Percentiles rank a stretch among this genome's conserved stretches.
These are phyloP conservation scores for Lasiommata megera DNA, from an alignment of 2,888 invertebrate species.

Conservation along the genomic window DNA sequence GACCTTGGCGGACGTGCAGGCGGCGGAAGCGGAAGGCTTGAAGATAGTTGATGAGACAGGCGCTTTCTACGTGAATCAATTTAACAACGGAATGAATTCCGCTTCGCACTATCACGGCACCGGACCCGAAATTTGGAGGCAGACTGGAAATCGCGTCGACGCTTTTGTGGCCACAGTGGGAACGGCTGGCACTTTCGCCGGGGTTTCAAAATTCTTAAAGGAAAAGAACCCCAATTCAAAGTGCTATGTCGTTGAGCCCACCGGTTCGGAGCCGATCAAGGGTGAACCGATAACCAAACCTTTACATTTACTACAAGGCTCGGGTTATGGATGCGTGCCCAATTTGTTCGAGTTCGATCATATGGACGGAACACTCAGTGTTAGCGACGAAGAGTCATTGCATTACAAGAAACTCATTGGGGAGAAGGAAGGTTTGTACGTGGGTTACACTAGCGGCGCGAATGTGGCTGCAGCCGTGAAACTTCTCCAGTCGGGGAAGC, in stretches of 20 bases:
- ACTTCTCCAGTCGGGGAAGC: conserved; percentile 57
- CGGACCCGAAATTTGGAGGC: conserved; percentile 73
- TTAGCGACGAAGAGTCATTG: conserved; percentile 64
- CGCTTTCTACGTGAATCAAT: conserved; percentile 69
- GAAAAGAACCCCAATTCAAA: conserved; percentile 60
- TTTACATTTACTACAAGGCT: conserved; percentile 69
- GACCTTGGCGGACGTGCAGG: conserved; percentile 62
- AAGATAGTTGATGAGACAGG: conserved; percentile 54
- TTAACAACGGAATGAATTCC: conserved; percentile 58
- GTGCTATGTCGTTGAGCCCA: conserved; percentile 65
- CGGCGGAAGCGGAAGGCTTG: conserved; percentile 59
- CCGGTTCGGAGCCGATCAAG: conserved; percentile 65
- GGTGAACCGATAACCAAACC: conserved; percentile 67
- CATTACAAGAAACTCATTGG: conserved; percentile 61
- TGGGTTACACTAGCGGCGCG: conserved; percentile 72
- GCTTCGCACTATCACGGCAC: conserved; percentile 65
- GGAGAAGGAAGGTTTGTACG: conserved; percentile 66
- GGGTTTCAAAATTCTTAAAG: conserved; percentile 64
- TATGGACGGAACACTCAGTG: conserved; percentile 63
- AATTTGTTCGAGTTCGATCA: conserved; percentile 61
- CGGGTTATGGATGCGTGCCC: conserved; percentile 69
- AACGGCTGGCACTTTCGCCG: conserved; percentile 67
- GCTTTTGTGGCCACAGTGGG: conserved; percentile 69
- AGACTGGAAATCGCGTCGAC: conserved; percentile 67
- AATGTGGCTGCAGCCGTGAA: conserved; percentile 71